Percentiles rank a stretch among this genome's conserved stretches.
phyloP scores from a whole-genome alignment of 2,888 invertebrate genomes.

The Dasypogon diadema region DNA sequence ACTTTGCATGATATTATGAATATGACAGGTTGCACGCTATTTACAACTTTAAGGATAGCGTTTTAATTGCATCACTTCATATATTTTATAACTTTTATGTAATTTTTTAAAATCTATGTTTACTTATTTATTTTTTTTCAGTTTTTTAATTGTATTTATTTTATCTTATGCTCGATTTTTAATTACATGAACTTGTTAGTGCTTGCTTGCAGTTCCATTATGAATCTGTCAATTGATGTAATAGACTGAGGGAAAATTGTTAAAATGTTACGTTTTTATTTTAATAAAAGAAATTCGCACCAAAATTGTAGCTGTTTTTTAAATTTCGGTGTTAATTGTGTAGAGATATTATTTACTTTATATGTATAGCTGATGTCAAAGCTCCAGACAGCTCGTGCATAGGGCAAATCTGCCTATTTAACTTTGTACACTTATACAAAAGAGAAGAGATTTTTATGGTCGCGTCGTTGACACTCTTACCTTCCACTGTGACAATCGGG shows the following conservation, averaged over 20 bases:
- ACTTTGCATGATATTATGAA: background rate
- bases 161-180: no score
- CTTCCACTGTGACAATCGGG: no score
- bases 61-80: background rate
- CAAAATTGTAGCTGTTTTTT: background rate
- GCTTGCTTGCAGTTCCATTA: background rate
- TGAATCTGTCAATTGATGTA: conserved; percentile 16
- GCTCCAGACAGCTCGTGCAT: no score
- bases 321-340: no score
- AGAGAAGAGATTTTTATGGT: no score
- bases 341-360: no score
- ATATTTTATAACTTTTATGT: background rate
- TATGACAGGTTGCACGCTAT: no score
- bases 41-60: no score
- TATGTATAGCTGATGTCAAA: no score
- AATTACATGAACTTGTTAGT: background rate
- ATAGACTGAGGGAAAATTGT: conserved; percentile 17
- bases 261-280: background rate
- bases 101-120: background rate
- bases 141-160: background rate
- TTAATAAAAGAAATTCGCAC: background rate
- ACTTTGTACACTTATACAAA: no score
- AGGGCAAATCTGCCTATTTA: no score
- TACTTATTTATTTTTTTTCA: background rate
- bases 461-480: no score